phyloP scores from a whole-genome alignment of 1,140 invertebrate species.

The honey bee (Apis mellifera) region DNA sequence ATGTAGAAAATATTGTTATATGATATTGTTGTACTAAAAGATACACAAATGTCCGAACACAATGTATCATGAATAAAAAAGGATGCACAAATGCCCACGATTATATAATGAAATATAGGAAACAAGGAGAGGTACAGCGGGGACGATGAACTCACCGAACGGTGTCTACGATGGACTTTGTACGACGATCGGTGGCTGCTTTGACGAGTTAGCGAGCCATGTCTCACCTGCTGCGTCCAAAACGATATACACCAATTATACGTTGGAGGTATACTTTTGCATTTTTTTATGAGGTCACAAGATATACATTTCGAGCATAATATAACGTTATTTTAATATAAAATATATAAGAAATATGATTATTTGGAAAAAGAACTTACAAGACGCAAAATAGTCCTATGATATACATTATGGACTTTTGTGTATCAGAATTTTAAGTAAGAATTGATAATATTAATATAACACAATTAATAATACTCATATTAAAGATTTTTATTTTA shows the following conservation, averaged over 20 bases:
- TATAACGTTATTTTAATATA: constrained; percentile 9
- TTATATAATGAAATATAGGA: constrained; percentile 53
- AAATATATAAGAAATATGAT: constrained; percentile 8
- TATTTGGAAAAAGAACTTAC: not conserved
- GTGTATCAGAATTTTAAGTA: constrained; percentile 37
- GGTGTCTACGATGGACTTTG: constrained; percentile 88
- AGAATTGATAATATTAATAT: constrained; percentile 7
- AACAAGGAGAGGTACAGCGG: constrained; percentile 55
- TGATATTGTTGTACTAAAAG: constrained; percentile 30
- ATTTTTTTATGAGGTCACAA: constrained; percentile 16
- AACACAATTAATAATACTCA: not conserved
- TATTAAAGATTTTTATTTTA: not conserved
- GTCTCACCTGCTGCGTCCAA: constrained; percentile 85
- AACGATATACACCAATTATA: constrained; percentile 79
- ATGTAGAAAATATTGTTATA: constrained; percentile 28
- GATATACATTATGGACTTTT: constrained; percentile 42
- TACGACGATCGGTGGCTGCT: constrained; percentile 83
- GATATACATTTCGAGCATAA: constrained; percentile 13
- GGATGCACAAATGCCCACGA: constrained; percentile 53
- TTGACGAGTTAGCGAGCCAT: constrained; percentile 87
- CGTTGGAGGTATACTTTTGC: constrained; percentile 32
- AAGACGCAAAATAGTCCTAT: constrained; percentile 14
- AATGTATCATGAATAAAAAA: constrained; percentile 52
- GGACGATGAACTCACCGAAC: constrained; percentile 85
- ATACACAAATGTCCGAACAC: constrained; percentile 52